Percentiles rank a stretch among this genome's conserved stretches.
Evolutionary conservation across 2,113 vertebrate genomes (phyloP).

Genomic region (Apeltes quadracus): DNA sequence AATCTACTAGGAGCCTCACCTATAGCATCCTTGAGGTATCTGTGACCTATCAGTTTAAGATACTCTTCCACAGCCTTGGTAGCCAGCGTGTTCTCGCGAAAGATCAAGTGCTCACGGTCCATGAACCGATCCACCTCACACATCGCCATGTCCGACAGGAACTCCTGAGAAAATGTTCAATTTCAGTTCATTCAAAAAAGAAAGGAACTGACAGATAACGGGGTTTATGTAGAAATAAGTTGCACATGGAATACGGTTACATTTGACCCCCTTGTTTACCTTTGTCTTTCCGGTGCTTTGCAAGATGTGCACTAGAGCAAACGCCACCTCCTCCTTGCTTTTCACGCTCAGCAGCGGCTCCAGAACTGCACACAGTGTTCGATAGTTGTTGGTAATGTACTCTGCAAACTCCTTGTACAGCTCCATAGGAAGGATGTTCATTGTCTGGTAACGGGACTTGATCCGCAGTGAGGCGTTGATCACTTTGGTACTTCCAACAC

Average conservation of each 20-base stretch:
- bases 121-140: slow-evolving; percentile 97
- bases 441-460: slow-evolving; percentile 96
- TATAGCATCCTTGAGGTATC: slow-evolving; percentile 98
- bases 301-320: slow-evolving; percentile 93
- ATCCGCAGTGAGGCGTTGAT: slow-evolving; percentile 91
- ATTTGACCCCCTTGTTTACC: slow-evolving; percentile 72
- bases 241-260: background rate
- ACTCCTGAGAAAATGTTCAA: slow-evolving; percentile 83
- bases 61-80: slow-evolving; percentile 99
- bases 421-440: slow-evolving; percentile 99
- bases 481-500: slow-evolving; percentile 87
- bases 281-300: slow-evolving; percentile 97
- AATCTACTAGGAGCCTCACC: slow-evolving; percentile 79
- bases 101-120: slow-evolving; percentile 95
- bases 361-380: slow-evolving; percentile 92
- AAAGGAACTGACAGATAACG: background rate
- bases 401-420: slow-evolving; percentile 98
- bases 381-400: slow-evolving; percentile 96
- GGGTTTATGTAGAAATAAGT: background rate
- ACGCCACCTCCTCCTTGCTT: slow-evolving; percentile 98
- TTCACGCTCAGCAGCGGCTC: slow-evolving; percentile 95
- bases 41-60: slow-evolving; percentile 97
- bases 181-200: slow-evolving; percentile 1
- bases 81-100: slow-evolving; percentile 97
- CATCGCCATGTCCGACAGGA: slow-evolving; percentile 98